Conservation (phyloP, 2,888 invertebrate genomes). For the Tupiocoris notatus region DNA sequence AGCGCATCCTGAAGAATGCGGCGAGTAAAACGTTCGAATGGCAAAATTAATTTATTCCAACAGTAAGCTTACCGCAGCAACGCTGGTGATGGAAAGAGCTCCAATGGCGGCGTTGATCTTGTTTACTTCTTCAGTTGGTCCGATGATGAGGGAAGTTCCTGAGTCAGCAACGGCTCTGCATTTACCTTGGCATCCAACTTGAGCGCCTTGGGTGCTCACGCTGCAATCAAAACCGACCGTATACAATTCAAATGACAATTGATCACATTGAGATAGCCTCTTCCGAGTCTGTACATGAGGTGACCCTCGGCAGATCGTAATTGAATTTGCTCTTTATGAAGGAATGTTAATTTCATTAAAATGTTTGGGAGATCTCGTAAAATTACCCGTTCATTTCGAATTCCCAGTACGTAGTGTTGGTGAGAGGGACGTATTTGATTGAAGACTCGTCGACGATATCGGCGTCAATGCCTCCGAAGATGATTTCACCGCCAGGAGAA, state of each 20-base stretch:
- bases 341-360: too few species aligned
- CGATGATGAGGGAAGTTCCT: conserved; percentile 93
- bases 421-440: conserved; percentile 84
- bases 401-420: conserved; percentile 93
- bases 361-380: too few species aligned
- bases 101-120: conserved; percentile 79
- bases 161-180: conserved; percentile 84
- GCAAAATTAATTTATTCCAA: not conserved
- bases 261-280: too few species aligned
- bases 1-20: too few species aligned
- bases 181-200: not conserved
- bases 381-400: conserved; percentile 78
- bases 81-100: conserved; percentile 52
- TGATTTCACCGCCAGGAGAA: conserved; percentile 75
- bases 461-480: conserved; percentile 94
- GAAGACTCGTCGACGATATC: conserved; percentile 76
- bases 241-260: too few species aligned
- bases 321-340: too few species aligned
- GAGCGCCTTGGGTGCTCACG: not conserved
- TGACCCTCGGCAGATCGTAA: too few species aligned
- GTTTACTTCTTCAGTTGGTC: conserved; percentile 74
- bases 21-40: too few species aligned
- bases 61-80: conserved; percentile 25
- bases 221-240: too few species aligned
- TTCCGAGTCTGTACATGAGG: too few species aligned